phyloP scores from a whole-genome alignment of 2,888 invertebrate genomes.

The Polyommatus icarus region DNA sequence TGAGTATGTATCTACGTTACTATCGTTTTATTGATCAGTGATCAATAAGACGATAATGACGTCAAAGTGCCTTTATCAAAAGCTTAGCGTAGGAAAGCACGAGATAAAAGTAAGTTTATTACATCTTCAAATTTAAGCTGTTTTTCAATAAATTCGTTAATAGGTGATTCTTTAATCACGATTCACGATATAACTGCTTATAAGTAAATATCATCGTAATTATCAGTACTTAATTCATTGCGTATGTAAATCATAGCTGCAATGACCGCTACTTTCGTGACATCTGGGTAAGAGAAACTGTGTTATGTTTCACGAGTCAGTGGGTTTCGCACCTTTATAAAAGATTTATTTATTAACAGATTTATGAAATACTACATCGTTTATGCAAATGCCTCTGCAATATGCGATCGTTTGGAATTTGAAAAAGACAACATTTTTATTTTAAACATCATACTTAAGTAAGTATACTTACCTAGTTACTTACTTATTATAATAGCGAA shows the following conservation, averaged over 20 bases:
- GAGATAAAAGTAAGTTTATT: no score
- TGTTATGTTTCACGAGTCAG: not conserved
- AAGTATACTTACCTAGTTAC: no score
- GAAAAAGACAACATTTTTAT: not conserved
- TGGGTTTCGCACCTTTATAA: not conserved
- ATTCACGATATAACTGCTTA: not conserved
- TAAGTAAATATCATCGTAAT: not conserved
- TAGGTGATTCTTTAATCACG: no score
- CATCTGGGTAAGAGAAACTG: conserved; percentile 10
- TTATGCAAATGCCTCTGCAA: not conserved
- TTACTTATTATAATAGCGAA: no score
- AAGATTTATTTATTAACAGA: not conserved
- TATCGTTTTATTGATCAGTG: no score
- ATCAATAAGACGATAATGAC: no score
- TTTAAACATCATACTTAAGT: no score
- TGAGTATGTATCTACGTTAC: no score
- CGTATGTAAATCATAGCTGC: conserved; percentile 2
- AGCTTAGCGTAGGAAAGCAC: no score
- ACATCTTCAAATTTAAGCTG: no score
- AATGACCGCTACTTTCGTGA: conserved; percentile 17
- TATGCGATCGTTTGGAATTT: not conserved
- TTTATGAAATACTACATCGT: not conserved
- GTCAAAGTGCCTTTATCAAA: no score
- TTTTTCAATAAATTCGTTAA: no score
- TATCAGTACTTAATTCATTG: not conserved